Conservation (phyloP, 2,113 vertebrate genomes). For the Dasyornis broadbenti region DNA sequence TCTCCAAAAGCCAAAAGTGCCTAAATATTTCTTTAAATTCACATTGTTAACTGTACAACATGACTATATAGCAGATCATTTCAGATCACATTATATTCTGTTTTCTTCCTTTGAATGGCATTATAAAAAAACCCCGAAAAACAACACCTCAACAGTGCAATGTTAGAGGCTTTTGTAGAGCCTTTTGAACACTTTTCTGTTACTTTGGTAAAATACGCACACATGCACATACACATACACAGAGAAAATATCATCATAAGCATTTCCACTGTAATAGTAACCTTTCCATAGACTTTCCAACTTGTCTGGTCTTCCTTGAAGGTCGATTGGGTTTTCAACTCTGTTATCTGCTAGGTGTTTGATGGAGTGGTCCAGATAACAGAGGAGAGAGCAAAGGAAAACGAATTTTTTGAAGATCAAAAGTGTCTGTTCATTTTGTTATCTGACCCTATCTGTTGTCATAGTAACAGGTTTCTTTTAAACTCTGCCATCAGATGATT, state of each 20-base stretch:
- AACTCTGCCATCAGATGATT: conserved; percentile 79
- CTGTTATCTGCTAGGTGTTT: conserved; percentile 85
- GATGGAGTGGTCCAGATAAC: conserved; percentile 93
- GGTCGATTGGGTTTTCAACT: conserved; percentile 89
- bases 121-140: background rate
- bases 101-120: background rate
- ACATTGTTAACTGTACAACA: background rate
- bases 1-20: background rate
- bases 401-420: conserved; percentile 85
- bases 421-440: conserved; percentile 84
- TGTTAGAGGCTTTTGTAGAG: background rate
- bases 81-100: background rate
- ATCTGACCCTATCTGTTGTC: conserved; percentile 87
- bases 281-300: conserved; percentile 72
- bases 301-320: conserved; percentile 79
- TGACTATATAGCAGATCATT: background rate
- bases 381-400: conserved; percentile 81
- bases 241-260: conserved; percentile 27
- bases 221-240: background rate
- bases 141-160: background rate
- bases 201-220: conserved; percentile 13
- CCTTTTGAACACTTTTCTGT: conserved; percentile 42
- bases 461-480: conserved; percentile 86
- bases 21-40: background rate
- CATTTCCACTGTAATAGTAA: conserved; percentile 58